Evolutionary conservation across 2,888 invertebrate species (phyloP), one percentile per base, ranked within the genome.

Genomic region (Drosophila affinis): DNA sequence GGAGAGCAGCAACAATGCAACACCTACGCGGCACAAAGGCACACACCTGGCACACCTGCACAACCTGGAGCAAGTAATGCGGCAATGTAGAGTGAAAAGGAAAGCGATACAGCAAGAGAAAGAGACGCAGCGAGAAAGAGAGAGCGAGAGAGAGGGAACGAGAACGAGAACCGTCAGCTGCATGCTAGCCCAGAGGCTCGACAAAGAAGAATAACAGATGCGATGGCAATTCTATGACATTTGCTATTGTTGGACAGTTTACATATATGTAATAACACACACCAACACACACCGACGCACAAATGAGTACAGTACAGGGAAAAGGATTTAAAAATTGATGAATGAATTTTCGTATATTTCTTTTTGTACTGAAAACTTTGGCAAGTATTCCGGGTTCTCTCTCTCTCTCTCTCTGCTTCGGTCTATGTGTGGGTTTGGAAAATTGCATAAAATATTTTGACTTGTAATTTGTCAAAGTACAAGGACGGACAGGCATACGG

Each of bases 311-410:
- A 29, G 24, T 47, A 27, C 44, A 39, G 51, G 39, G 49, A 52
- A 65, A 54, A 44, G 53, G 44, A 52, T 59, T 87, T 76, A 80
- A 85, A 87, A 79, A 83, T 85, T 80, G 75, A 82, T 85, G 77
- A 85, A 82, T 83, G 76, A 78, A 78, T 74, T 74, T 67, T 79
- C 71, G 64, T 73, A 67, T 59, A 71, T 58, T 75, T 72, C 72
- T 72, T 74, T 49, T 49, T 51, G 44, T 49, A 14, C 53, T 21
- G 14, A 53, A 57, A 53, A 57, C 29, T 32, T 57, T 45, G 56
- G 27, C 70, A 64, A 62, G 7, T 39, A 14, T 39, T 39, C 39
- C 6, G 14, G 9, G 0, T 7, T 7, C n/a, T n/a, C 39, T 7
- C 39, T 2, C 39, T 39, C 39, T 32, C 34, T 9, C 34, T 34